Evolutionary conservation across 2,797 vertebrate species (phyloP), one percentile per base, ranked within the genome.

Genomic region (Microctenopoma lineatum): DNA sequence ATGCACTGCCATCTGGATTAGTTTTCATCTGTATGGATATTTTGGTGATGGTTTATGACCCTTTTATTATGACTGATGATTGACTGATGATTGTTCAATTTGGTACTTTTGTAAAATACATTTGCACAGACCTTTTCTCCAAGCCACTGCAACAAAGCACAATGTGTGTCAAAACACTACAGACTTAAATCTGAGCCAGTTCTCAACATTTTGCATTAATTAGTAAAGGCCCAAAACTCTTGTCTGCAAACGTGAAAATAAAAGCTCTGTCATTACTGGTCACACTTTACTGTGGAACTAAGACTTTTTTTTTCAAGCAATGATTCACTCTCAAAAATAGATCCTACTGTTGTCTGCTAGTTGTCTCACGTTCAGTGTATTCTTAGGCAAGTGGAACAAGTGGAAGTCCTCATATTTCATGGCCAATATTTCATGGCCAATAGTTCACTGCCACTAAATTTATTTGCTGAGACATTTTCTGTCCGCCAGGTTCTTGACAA

Each of bases 361-460:
- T 21, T 14, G 27, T 32, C 27, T 36, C 21, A 39, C 7, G 38
- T 57, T 56, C 16, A 7, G 29, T 21, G 10, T 32, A 8, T 14
- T 50, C 21, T 51, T 13, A 51, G 55, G 11, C 64, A 47, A 45
- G 26, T 29, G 41, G 38, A 36, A 42, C 47, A 13, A n/a, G 21
- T 36, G 26, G 12, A 61, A 45, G 51, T 34, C 39, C 46, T 26
- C 15, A 4, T 3, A 14, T 13, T 34, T 18, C 53, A 38, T 26
- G 18, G 54, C 59, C 48, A 47, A 44, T 41, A 53, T 38, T 10
- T 66, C 53, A 38, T 26, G 18, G 54, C 59, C 48, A 47, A 44
- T 41, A 53, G 32, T 10, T 66, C 38, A 54, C 47, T 55, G 42
- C 47, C 9, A 48, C 15, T 50, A 63, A 56, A 75, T 77, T 42